These are phyloP conservation scores for Tanaodytes sp. DNA, from an alignment of 2,888 invertebrate genomes.

Conservation along the genomic window DNA sequence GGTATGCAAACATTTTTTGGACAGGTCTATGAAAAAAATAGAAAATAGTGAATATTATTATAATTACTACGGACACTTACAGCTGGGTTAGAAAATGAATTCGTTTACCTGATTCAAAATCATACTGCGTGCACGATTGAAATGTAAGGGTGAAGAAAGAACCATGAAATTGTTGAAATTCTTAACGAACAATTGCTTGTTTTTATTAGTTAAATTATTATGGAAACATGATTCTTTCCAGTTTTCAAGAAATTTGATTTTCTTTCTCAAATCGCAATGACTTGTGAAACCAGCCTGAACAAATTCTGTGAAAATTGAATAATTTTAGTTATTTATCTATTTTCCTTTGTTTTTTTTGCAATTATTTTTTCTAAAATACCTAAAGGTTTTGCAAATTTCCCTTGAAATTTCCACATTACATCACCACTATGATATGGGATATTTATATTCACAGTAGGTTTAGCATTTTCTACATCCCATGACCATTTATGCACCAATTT, in stretches of 20 bases:
- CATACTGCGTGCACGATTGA: conserved; percentile 57
- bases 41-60: no score
- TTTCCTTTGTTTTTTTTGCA: no score
- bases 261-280: conserved; percentile 67
- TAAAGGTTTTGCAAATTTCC: conserved; percentile 58
- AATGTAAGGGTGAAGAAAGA: conserved; percentile 62
- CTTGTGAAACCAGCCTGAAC: conserved; percentile 66
- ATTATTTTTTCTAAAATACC: no score
- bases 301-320: conserved; percentile 63
- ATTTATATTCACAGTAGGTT: conserved; percentile 56
- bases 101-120: conserved; percentile 37
- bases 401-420: conserved; percentile 60
- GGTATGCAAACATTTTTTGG: conserved; percentile 62
- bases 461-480: conserved; percentile 38
- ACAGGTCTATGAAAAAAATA: conserved; percentile 57
- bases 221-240: conserved; percentile 71
- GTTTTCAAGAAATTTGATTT: conserved; percentile 73
- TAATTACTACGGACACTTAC: no score
- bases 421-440: conserved; percentile 62
- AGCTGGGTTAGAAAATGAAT: no score
- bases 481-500: conserved; percentile 60
- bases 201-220: conserved; percentile 68
- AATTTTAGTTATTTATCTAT: no score
- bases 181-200: conserved; percentile 67
- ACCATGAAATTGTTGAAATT: conserved; percentile 64